Conservation (phyloP, 2,797 vertebrate species). For the Thripadectes ignobilis region DNA sequence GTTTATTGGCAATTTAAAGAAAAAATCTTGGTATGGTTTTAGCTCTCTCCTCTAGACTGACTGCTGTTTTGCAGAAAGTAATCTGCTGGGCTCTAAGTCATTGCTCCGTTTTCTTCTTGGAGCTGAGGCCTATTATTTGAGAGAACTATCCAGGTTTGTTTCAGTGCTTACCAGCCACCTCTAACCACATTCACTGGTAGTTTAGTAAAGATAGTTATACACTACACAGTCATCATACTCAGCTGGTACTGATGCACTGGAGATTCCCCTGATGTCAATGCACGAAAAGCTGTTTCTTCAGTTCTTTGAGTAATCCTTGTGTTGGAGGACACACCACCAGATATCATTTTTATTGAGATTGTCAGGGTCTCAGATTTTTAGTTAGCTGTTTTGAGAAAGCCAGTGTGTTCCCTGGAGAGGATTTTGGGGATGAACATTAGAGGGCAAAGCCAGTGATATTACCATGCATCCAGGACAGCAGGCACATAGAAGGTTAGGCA, state of each 20-base stretch:
- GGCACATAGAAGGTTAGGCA: background rate
- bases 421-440: background rate
- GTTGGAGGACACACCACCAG: background rate
- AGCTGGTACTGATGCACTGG: accelerated
- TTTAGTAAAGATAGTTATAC: background rate
- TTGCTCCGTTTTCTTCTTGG: background rate
- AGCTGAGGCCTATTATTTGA: background rate
- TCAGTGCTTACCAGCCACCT: background rate
- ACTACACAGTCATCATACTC: accelerated
- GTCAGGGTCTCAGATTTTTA: background rate
- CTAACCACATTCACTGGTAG: accelerated
- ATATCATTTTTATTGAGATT: background rate
- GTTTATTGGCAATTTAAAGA: background rate
- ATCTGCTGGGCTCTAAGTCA: background rate
- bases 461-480: background rate
- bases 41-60: background rate
- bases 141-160: background rate
- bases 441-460: background rate
- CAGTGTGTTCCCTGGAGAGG: accelerated
- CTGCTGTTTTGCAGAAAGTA: background rate
- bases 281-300: background rate
- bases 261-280: background rate
- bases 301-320: background rate
- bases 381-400: background rate
- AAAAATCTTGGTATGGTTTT: background rate